These are phyloP conservation scores for Leptinotarsa tumamoca DNA, from an alignment of 2,888 invertebrate species.

Conservation along the genomic window DNA sequence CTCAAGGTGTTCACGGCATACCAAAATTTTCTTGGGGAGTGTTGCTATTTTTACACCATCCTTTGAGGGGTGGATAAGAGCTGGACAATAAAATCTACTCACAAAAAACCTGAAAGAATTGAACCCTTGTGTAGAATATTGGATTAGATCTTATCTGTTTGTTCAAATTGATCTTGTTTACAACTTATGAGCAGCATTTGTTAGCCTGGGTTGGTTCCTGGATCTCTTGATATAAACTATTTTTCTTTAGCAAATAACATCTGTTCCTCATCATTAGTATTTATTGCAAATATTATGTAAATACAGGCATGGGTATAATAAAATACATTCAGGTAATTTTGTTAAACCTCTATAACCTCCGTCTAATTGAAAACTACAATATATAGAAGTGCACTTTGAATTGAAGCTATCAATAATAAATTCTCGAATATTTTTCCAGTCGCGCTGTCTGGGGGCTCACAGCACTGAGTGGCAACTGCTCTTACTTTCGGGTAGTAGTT, in stretches of 20 bases:
- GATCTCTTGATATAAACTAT: background rate
- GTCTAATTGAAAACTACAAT: constrained; percentile 5
- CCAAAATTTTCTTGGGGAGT: too few species aligned
- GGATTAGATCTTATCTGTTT: too few species aligned
- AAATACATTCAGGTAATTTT: constrained; percentile 24
- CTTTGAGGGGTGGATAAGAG: too few species aligned
- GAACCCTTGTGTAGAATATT: too few species aligned
- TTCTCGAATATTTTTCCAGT: background rate
- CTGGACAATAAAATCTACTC: too few species aligned
- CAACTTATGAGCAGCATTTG: too few species aligned
- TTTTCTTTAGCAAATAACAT: constrained; percentile 1
- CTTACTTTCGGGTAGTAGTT: constrained; percentile 84
- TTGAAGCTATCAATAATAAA: constrained; percentile 13
- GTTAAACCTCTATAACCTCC: background rate
- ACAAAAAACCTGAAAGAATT: too few species aligned
- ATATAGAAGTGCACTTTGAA: constrained; percentile 13
- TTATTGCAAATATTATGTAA: constrained; percentile 23
- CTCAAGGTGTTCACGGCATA: too few species aligned
- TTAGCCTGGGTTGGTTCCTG: background rate
- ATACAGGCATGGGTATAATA: constrained; percentile 23
- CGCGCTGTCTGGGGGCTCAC: constrained; percentile 69
- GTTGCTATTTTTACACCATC: too few species aligned
- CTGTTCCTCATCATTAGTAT: background rate
- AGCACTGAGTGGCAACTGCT: constrained; percentile 80
- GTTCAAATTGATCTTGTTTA: too few species aligned